These are phyloP conservation scores for Hyperopisus bebe DNA, from an alignment of 2,113 vertebrate species.

Conservation along the genomic window DNA sequence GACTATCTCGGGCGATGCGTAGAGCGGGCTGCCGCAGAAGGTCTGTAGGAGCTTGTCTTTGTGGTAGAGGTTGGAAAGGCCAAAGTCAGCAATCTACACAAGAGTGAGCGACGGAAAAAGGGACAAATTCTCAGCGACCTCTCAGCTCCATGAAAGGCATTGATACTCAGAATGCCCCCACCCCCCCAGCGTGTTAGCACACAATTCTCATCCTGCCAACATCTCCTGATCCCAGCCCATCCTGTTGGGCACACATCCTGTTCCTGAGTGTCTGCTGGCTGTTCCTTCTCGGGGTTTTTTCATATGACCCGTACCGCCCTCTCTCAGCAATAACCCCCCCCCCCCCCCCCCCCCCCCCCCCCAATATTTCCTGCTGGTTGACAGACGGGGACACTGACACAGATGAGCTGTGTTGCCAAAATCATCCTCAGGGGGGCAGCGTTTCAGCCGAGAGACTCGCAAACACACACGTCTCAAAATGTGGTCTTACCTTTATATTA, in stretches of 20 bases:
- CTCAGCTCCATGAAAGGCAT: neutral
- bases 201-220: neutral
- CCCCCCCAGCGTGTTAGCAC: neutral
- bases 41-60: conserved; percentile 95
- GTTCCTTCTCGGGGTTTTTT: neutral
- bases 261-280: neutral
- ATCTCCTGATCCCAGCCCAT: neutral
- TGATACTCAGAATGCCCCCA: too few relatives aligned
- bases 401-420: neutral
- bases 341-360: neutral
- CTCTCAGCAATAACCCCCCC: too few relatives aligned
- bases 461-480: neutral
- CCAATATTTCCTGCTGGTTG: neutral
- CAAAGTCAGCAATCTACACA: conserved; percentile 92
- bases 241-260: neutral
- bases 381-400: neutral
- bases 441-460: neutral
- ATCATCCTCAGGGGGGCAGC: neutral
- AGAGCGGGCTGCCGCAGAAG: conserved; percentile 92
- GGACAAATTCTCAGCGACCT: neutral
- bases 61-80: conserved; percentile 92
- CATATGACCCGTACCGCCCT: neutral
- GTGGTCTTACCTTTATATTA: conserved; percentile 86
- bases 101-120: conserved; percentile 17
- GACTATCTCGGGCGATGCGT: conserved; percentile 97